These are phyloP conservation scores for Rhopalosiphum nymphaeae DNA, from an alignment of 2,888 invertebrate genomes.

Conservation along the genomic window DNA sequence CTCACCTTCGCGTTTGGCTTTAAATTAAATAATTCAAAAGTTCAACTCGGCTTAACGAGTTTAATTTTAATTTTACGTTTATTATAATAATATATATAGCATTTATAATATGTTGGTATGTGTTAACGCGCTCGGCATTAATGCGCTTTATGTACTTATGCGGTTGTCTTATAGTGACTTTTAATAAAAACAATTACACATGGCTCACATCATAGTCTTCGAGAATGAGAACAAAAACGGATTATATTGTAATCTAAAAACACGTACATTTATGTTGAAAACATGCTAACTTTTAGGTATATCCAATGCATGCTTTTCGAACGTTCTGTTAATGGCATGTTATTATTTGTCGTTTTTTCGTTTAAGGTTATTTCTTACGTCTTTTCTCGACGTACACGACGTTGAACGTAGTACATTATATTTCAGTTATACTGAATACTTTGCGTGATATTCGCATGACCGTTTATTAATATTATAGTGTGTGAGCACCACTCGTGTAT, in stretches of 20 bases:
- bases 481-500: background rate
- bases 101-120: background rate
- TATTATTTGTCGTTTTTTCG: background rate
- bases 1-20: constrained; percentile 19
- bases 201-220: background rate
- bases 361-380: background rate
- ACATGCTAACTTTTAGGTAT: background rate
- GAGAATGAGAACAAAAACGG: background rate
- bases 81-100: background rate
- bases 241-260: background rate
- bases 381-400: background rate
- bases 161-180: background rate
- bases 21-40: constrained; percentile 43
- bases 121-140: background rate
- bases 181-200: background rate
- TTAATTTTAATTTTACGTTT: constrained; percentile 14
- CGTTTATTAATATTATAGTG: background rate
- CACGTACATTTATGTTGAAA: background rate
- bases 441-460: background rate
- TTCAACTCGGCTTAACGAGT: constrained; percentile 10
- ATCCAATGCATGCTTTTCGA: background rate
- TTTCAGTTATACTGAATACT: background rate
- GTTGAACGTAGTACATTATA: background rate
- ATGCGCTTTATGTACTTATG: background rate
- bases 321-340: background rate